Percentiles rank a stretch among this genome's conserved stretches.
Evolutionary conservation across 1,140 invertebrate genomes (phyloP).

Genomic region (Stegodyphus dumicola): DNA sequence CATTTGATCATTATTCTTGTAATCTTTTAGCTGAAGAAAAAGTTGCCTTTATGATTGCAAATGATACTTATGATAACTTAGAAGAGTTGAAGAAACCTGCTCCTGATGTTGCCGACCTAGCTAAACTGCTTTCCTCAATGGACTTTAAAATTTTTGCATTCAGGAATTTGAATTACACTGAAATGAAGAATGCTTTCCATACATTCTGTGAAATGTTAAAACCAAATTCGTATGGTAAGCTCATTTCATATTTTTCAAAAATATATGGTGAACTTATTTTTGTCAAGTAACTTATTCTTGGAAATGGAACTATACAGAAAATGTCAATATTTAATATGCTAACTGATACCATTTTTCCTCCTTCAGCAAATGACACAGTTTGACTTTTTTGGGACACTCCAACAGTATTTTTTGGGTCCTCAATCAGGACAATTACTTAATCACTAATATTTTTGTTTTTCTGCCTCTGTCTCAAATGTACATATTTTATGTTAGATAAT

Average conservation of each 20-base stretch:
- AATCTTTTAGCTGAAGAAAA: constrained; percentile 44
- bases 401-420: no score
- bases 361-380: no score
- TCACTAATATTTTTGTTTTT: no score
- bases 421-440: no score
- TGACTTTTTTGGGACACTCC: no score
- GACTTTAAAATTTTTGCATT: constrained; percentile 40
- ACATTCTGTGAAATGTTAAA: neutral
- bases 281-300: no score
- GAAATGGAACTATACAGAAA: no score
- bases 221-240: constrained; percentile 12
- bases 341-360: no score
- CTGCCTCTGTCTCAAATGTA: no score
- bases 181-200: constrained; percentile 36
- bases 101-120: constrained; percentile 22
- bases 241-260: neutral
- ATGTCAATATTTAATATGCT: no score
- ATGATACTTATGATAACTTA: constrained; percentile 22
- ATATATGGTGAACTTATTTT: no score
- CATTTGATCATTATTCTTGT: neutral
- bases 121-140: constrained; percentile 9
- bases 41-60: constrained; percentile 43
- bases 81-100: constrained; percentile 13
- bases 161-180: constrained; percentile 13
- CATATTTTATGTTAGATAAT: no score